Evolutionary conservation across 2,797 vertebrate species (phyloP).

Genomic region (Acrossocheilus wenchowensis): DNA sequence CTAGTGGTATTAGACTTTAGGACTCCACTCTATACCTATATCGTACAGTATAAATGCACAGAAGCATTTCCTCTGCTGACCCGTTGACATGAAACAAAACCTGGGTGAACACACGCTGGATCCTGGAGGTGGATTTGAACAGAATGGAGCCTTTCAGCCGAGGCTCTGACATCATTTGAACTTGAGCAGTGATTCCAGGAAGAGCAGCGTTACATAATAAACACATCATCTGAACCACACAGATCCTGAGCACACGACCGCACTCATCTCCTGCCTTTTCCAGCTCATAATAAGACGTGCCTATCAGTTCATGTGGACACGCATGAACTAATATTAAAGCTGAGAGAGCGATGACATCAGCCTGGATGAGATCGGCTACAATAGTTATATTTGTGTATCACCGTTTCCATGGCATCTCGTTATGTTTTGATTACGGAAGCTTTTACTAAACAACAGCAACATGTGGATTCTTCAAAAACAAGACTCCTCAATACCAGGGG

Average conservation of each 20-base stretch:
- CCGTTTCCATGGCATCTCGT: background rate
- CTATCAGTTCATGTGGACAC: constrained; percentile 15
- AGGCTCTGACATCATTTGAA: constrained; percentile 48
- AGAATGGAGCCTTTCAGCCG: constrained; percentile 45
- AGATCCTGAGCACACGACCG: constrained; percentile 18
- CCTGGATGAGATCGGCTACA: background rate
- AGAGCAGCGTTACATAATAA: constrained; percentile 46
- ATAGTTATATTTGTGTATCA: background rate
- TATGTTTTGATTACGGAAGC: constrained; percentile 16
- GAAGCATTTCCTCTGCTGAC: background rate
- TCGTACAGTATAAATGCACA: background rate
- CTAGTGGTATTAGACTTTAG: background rate
- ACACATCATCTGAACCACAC: constrained; percentile 39
- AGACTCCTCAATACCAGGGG: background rate
- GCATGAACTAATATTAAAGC: constrained; percentile 15
- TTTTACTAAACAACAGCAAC: constrained; percentile 36
- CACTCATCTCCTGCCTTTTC: background rate
- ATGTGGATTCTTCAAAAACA: background rate
- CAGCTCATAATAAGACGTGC: background rate
- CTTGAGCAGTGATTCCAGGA: constrained; percentile 44
- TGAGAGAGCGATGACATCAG: background rate
- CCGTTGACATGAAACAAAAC: background rate
- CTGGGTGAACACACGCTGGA: background rate
- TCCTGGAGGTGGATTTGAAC: background rate
- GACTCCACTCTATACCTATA: background rate